These are phyloP conservation scores for Pseudomyrmex concolor DNA, from an alignment of 1,140 invertebrate genomes.

Conservation along the genomic window DNA sequence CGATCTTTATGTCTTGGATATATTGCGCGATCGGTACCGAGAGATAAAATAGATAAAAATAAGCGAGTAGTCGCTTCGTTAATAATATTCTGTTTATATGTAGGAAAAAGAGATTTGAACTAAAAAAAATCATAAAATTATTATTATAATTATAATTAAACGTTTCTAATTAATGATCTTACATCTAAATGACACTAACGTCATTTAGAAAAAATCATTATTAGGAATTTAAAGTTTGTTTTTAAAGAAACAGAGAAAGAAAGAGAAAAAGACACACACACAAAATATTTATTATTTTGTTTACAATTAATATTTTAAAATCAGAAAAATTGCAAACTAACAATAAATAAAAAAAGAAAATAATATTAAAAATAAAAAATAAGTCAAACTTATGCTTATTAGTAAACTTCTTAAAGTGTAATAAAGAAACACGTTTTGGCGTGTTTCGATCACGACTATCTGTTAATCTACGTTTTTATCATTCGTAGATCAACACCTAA, in stretches of 20 bases:
- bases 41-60: slow-evolving; percentile 40
- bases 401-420: not conserved
- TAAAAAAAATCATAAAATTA: not conserved
- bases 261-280: no score
- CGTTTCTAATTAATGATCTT: not conserved
- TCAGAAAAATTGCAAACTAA: no score
- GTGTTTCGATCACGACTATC: slow-evolving; percentile 34
- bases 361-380: slow-evolving; percentile 7
- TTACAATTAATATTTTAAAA: no score
- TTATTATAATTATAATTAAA: slow-evolving; percentile 5
- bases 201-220: no score
- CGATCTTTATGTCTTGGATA: slow-evolving; percentile 8
- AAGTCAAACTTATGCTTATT: slow-evolving; percentile 4
- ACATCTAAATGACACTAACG: no score
- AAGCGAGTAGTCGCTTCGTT: not conserved
- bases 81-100: not conserved
- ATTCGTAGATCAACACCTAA: slow-evolving; percentile 11
- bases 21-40: not conserved
- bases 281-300: no score
- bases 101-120: not conserved
- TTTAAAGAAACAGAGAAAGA: no score
- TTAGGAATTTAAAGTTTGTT: no score
- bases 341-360: no score
- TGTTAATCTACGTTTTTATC: slow-evolving; percentile 21
- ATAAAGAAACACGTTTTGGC: not conserved